Evolutionary conservation across 1,140 invertebrate genomes (phyloP).

Genomic region (Musca vetustissima): DNA sequence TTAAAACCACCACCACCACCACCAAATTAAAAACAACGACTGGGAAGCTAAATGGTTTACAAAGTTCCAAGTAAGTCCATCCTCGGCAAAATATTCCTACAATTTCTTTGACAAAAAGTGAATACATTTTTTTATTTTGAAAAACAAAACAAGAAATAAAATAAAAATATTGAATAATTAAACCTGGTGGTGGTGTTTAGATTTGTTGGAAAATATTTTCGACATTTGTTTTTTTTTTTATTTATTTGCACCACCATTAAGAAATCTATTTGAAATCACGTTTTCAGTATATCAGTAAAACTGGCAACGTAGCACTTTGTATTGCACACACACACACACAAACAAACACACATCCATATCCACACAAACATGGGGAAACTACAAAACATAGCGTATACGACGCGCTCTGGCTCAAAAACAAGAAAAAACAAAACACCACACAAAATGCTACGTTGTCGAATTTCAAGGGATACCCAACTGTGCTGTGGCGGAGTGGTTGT

Average conservation of each 20-base stretch:
- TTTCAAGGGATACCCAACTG: neutral
- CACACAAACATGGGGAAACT: too few species aligned
- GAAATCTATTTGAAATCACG: neutral
- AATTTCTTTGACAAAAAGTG: too few species aligned
- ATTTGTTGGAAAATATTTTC: too few species aligned
- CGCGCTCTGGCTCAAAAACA: too few species aligned
- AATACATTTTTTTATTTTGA: too few species aligned
- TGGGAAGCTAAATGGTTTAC: constrained; percentile 46
- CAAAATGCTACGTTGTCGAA: constrained; percentile 14
- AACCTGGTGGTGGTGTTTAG: too few species aligned
- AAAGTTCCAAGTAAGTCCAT: constrained; percentile 38
- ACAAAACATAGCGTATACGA: too few species aligned
- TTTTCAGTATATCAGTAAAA: constrained; percentile 11
- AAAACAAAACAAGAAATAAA: too few species aligned
- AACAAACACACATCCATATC: neutral
- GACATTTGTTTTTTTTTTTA: too few species aligned
- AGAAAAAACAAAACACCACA: neutral
- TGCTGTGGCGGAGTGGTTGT: neutral
- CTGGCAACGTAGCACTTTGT: constrained; percentile 12
- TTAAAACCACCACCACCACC: constrained; percentile 26
- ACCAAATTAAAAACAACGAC: constrained; percentile 29
- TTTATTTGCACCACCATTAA: too few species aligned
- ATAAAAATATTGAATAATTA: too few species aligned
- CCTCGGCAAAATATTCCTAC: too few species aligned
- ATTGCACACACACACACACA: neutral